Evolutionary conservation across 2,113 vertebrate species (phyloP).

Genomic region (Limnothrissa miodon): DNA sequence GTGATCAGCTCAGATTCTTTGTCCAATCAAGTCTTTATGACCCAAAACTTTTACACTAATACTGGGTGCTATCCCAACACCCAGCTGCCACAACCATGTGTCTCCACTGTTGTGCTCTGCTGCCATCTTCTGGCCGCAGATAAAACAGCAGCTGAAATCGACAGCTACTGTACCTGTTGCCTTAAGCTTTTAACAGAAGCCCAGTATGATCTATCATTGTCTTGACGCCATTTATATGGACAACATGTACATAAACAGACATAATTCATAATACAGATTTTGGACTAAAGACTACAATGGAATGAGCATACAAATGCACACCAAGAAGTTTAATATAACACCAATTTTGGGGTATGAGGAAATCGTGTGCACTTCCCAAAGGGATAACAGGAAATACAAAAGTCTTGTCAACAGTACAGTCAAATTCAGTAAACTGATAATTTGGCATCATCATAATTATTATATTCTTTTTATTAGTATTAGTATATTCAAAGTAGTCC

Average conservation of each 20-base stretch:
- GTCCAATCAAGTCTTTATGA: not conserved
- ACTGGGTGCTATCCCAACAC: not conserved
- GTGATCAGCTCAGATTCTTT: not conserved
- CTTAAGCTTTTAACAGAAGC: not conserved
- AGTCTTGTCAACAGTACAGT: no score
- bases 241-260: not conserved
- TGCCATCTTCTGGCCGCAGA: not conserved
- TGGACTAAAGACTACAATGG: not conserved
- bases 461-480: no score
- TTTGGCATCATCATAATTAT: no score
- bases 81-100: not conserved
- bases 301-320: not conserved
- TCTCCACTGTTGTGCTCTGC: not conserved
- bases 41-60: not conserved
- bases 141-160: not conserved
- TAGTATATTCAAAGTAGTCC: no score
- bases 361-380: no score
- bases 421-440: no score
- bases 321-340: no score
- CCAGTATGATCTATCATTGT: not conserved
- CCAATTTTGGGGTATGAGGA: no score
- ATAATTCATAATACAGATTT: not conserved
- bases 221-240: not conserved
- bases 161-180: not conserved
- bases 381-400: no score